Evolutionary conservation across 1,140 invertebrate species (phyloP).

Genomic region (Brachionus koreanus): DNA sequence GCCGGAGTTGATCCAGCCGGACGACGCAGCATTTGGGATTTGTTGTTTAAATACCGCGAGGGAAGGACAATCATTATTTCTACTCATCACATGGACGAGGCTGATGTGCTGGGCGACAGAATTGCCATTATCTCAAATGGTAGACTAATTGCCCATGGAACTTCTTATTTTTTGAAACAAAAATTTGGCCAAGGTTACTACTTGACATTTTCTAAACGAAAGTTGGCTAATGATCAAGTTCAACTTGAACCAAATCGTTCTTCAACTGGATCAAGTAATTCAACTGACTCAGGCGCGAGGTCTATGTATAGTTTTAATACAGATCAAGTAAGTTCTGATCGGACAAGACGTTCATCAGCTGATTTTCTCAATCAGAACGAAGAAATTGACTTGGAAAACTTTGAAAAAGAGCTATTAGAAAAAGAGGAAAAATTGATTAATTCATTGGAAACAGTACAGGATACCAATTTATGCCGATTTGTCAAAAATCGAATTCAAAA

Average conservation of each 20-base stretch:
- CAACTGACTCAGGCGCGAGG: conserved; percentile 21
- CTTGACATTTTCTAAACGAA: conserved; percentile 37
- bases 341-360: neutral
- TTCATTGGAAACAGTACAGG: neutral
- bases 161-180: conserved; percentile 67
- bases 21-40: conserved; percentile 62
- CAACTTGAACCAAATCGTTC: neutral
- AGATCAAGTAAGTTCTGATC: neutral
- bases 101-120: conserved; percentile 67
- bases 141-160: conserved; percentile 64
- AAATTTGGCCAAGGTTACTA: conserved; percentile 64
- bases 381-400: conserved; percentile 11
- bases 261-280: neutral
- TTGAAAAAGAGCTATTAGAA: conserved; percentile 4
- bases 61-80: conserved; percentile 67
- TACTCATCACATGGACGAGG: conserved; percentile 68
- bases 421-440: neutral
- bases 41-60: conserved; percentile 45
- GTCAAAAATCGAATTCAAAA: conserved; percentile 45
- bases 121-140: conserved; percentile 68
- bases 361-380: neutral
- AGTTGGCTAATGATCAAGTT: neutral
- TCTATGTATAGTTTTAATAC: neutral
- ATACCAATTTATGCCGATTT: conserved; percentile 3
- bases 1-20: conserved; percentile 60